phyloP scores from a whole-genome alignment of 2,797 vertebrate genomes.

The Chiloscyllium punctatum region DNA sequence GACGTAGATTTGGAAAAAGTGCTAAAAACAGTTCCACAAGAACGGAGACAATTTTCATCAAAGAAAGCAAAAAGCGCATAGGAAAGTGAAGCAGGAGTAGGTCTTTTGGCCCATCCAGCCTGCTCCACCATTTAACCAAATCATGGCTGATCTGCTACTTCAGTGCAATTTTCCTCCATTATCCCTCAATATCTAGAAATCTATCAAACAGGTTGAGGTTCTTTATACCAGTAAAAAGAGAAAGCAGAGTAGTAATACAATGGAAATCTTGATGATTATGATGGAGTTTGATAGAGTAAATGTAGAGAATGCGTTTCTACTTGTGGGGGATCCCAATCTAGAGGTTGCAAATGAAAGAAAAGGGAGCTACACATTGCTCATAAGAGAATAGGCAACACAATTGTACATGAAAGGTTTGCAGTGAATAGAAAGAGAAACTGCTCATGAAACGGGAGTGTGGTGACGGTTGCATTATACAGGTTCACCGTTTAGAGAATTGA shows the following conservation, averaged over 20 bases:
- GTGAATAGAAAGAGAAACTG: not conserved
- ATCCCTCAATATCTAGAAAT: too few species aligned
- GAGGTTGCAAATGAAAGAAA: not conserved
- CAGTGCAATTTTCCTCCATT: too few species aligned
- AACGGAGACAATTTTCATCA: too few species aligned
- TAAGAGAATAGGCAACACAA: not conserved
- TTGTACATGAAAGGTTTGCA: not conserved
- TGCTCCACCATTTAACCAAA: too few species aligned
- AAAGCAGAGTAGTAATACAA: not conserved
- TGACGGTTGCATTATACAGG: not conserved
- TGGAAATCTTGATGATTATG: not conserved
- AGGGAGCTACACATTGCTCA: not conserved
- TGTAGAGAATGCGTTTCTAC: not conserved
- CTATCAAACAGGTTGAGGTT: too few species aligned
- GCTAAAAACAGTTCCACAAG: not conserved
- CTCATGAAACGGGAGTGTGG: not conserved
- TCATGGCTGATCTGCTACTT: too few species aligned
- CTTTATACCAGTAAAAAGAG: not conserved
- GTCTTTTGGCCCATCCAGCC: too few species aligned
- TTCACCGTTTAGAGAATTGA: not conserved
- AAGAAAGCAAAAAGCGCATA: too few species aligned
- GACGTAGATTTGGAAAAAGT: not conserved
- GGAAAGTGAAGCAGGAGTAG: too few species aligned
- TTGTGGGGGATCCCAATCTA: not conserved
- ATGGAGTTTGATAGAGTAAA: not conserved